Conservation (phyloP, 2,113 vertebrate species). For the Tichodroma muraria region DNA sequence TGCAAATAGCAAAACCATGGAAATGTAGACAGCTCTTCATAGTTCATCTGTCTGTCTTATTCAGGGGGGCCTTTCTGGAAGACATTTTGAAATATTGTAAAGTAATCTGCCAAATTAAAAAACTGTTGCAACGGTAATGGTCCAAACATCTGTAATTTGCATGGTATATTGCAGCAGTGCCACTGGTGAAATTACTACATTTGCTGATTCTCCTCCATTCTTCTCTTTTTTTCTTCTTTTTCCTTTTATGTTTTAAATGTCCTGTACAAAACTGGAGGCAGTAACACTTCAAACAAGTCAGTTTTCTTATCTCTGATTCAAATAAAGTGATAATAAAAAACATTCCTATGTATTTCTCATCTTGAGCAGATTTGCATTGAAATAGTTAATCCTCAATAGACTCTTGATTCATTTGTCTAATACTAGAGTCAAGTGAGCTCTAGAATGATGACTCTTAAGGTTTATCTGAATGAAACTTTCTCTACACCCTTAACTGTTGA, state of each 20-base stretch:
- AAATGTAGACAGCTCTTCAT: background rate
- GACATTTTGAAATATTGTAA: background rate
- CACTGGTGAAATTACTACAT: background rate
- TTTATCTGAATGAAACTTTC: background rate
- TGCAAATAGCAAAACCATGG: background rate
- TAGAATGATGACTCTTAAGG: background rate
- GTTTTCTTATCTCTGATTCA: background rate
- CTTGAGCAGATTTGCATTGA: background rate
- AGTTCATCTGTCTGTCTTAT: background rate
- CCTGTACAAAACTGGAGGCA: background rate
- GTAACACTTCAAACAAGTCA: background rate
- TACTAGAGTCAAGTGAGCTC: background rate
- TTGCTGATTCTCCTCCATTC: background rate
- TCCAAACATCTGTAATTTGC: background rate
- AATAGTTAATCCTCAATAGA: background rate
- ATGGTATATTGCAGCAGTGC: background rate
- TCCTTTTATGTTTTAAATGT: background rate
- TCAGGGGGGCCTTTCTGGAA: background rate
- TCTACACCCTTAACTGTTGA: background rate
- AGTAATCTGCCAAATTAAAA: background rate
- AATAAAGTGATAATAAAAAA: background rate
- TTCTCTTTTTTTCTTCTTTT: fast-evolving
- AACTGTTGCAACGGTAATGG: background rate
- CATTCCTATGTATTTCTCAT: background rate
- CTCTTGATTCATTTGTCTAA: background rate